Percentiles rank a stretch among this genome's conserved stretches.
These are phyloP conservation scores for Lycopodina hypogea DNA, from an alignment of 37 sponge, comb jelly and placozoan species.

Conservation along the genomic window DNA sequence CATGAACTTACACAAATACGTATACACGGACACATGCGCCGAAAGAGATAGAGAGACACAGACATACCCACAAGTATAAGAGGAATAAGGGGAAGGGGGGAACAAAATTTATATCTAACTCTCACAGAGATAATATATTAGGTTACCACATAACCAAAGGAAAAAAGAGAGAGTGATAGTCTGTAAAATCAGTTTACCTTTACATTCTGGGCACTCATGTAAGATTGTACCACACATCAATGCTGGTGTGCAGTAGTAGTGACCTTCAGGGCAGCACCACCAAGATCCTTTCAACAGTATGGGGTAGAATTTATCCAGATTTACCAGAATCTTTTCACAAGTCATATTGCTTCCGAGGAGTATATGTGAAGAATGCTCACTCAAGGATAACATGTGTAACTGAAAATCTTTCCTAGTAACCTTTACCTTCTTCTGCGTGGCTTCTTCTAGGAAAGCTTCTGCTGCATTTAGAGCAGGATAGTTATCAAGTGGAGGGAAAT, in stretches of 20 bases:
- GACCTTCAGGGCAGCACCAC: slow-evolving; percentile 81
- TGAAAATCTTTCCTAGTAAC: background rate
- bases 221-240: background rate
- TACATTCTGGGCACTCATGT: background rate
- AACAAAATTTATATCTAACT: no score
- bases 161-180: no score
- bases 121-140: no score
- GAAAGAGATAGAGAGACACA: no score
- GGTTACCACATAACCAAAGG: no score
- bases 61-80: no score
- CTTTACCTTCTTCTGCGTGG: background rate
- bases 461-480: background rate
- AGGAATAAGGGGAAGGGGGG: no score
- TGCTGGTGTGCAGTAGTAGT: slow-evolving; percentile 61
- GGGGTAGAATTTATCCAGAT: background rate
- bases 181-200: background rate
- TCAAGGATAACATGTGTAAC: background rate
- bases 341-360: no score
- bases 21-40: no score
- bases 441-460: background rate
- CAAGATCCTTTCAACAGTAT: slow-evolving; percentile 54
- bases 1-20: no score
- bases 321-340: background rate
- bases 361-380: background rate
- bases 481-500: background rate